phyloP scores from a whole-genome alignment of 2,888 invertebrate genomes.

The Dastarcus helophoroides region DNA sequence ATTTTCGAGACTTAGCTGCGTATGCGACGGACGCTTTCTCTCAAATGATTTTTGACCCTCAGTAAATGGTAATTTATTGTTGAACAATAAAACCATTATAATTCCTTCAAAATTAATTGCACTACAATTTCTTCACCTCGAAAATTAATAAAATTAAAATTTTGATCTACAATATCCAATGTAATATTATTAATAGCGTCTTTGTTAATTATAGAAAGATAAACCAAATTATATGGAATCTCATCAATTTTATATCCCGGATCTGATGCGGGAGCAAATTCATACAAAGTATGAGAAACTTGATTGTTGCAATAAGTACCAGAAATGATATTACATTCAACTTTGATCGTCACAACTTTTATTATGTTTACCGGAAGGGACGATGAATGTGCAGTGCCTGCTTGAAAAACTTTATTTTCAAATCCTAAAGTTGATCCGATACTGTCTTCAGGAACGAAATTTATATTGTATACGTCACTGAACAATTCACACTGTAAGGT shows the following conservation, averaged over 20 bases:
- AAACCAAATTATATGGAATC: slow-evolving; percentile 25
- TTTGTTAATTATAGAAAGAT: slow-evolving; percentile 21
- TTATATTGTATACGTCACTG: neutral
- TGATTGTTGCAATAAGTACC: slow-evolving; percentile 21
- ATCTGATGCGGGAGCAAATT: slow-evolving; percentile 23
- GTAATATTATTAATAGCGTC: slow-evolving; percentile 19
- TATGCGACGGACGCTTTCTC: too few species aligned
- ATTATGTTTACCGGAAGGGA: slow-evolving; percentile 23
- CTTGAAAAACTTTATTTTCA: slow-evolving; percentile 5
- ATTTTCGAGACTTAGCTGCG: too few species aligned
- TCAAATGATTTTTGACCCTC: too few species aligned
- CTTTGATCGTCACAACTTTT: slow-evolving; percentile 18
- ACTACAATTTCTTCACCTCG: slow-evolving; percentile 16
- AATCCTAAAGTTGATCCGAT: slow-evolving; percentile 19
- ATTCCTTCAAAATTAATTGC: slow-evolving; percentile 14
- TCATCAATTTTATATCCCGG: slow-evolving; percentile 29
- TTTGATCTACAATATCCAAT: slow-evolving; percentile 20
- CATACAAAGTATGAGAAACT: slow-evolving; percentile 24
- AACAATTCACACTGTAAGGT: too few species aligned
- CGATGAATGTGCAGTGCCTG: slow-evolving; percentile 16
- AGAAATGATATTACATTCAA: slow-evolving; percentile 19
- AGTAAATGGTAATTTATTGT: too few species aligned
- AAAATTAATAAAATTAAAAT: slow-evolving; percentile 16
- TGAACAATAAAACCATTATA: too few species aligned
- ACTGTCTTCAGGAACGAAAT: slow-evolving; percentile 3